Evolutionary conservation across 2,113 vertebrate genomes (phyloP).

Genomic region (Tauraco erythrolophus): DNA sequence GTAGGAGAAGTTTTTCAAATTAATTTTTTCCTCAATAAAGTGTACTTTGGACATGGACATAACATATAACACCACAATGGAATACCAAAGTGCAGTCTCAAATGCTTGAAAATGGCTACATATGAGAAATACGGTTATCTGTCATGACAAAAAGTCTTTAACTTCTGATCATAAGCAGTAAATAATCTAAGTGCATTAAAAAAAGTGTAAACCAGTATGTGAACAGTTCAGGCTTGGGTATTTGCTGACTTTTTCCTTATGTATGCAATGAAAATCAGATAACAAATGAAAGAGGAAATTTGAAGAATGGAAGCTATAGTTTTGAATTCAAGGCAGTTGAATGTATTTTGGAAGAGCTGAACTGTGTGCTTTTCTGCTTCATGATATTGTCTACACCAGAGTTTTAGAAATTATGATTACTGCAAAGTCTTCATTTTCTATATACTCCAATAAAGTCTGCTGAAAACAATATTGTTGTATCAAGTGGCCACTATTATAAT

Average conservation of each 20-base stretch:
- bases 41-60: neutral
- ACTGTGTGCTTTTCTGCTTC: neutral
- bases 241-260: neutral
- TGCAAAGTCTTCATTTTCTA: neutral
- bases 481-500: neutral
- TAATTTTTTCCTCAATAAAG: neutral
- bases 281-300: neutral
- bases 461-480: neutral
- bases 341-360: neutral
- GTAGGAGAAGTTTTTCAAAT: neutral
- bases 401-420: neutral
- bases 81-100: neutral
- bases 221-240: neutral
- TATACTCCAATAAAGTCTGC: neutral
- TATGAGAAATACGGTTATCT: neutral
- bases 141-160: neutral
- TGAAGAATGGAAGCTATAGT: neutral
- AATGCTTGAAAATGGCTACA: neutral
- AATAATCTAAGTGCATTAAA: neutral
- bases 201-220: neutral
- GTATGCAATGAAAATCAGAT: neutral
- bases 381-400: neutral
- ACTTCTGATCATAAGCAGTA: neutral
- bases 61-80: neutral
- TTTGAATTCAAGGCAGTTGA: neutral